Conservation (phyloP, 2,113 vertebrate species). For the Arvicanthis niloticus region DNA sequence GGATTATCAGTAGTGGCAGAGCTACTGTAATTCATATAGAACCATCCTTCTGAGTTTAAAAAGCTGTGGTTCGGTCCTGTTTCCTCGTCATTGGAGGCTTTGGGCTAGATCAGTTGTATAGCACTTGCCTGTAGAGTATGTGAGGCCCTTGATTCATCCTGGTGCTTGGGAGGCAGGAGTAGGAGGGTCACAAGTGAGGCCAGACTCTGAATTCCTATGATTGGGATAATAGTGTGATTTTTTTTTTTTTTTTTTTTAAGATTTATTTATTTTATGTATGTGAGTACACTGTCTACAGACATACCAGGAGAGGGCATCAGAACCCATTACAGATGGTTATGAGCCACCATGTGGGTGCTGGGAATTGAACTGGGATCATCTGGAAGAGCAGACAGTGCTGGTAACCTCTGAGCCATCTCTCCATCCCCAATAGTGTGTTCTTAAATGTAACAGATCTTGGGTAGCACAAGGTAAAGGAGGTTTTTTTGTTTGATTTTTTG, state of each 20-base stretch:
- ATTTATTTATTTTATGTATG: background rate
- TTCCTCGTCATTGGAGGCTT: background rate
- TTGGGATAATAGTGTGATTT: background rate
- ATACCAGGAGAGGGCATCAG: background rate
- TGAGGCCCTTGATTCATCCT: background rate
- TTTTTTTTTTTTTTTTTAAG: background rate
- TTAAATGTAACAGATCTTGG: background rate
- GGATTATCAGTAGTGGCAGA: slow-evolving; percentile 31
- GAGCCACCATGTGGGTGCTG: background rate
- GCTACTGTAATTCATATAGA: background rate
- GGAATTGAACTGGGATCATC: background rate
- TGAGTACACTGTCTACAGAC: background rate
- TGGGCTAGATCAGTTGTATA: background rate
- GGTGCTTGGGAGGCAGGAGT: background rate
- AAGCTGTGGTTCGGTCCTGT: background rate
- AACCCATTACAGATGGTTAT: background rate
- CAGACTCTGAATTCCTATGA: background rate
- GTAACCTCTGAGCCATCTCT: background rate
- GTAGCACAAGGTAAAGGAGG: background rate
- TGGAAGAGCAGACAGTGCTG: background rate
- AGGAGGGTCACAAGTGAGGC: background rate
- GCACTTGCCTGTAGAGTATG: background rate
- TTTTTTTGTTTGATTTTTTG: background rate
- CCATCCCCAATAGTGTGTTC: background rate
- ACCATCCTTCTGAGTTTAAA: background rate